Evolutionary conservation across 2,113 vertebrate genomes (phyloP), one percentile per base, ranked within the genome.

Genomic region (Nymphicus hollandicus): DNA sequence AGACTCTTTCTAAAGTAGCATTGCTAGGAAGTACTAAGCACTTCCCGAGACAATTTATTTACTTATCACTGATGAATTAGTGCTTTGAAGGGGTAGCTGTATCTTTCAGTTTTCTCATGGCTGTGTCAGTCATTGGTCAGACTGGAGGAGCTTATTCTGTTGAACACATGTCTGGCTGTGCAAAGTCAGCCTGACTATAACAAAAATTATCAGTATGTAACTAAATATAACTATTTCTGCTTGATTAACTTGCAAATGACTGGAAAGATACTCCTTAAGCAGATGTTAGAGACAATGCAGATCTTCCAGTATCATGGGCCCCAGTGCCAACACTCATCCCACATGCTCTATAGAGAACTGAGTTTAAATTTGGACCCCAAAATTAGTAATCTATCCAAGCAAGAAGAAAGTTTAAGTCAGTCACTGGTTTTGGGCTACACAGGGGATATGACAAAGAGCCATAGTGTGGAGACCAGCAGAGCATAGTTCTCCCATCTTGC

Each of bases 211-310:
- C 53, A 37, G 10, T 88, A 6, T 39, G 41, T 39, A 17, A 56
- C 53, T 86, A 93, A 95, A 71, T 65, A 53, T 8, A 91, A 81
- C 31, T 44, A 19, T 80, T 93, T 77, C 73, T 23, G 2, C 47
- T 88, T 33, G 49, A 96, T 71, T 91, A 63, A 80, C 83, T 60
- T 83, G 46, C 68, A 17, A 13, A 52, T 76, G 85, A 53, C 58
- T 23, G 23, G 70, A 93, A 94, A 92, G 16, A 12, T 66, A 53
- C 41, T 92, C 81, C 70, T 87, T 47, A 86, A 86, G 53, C n/a
- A 74, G 37, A 81, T 79, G 52, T 37, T 10, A 14, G 39, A 86
- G 39, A 71, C 23, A 76, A 71, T 69, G 12, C 33, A 95, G 79
- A 65, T 43, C 35, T 89, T 49, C 46, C 50, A 35, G 20, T 28